These are phyloP conservation scores for Cherax quadricarinatus DNA, from an alignment of 1,140 invertebrate species.

Conservation along the genomic window DNA sequence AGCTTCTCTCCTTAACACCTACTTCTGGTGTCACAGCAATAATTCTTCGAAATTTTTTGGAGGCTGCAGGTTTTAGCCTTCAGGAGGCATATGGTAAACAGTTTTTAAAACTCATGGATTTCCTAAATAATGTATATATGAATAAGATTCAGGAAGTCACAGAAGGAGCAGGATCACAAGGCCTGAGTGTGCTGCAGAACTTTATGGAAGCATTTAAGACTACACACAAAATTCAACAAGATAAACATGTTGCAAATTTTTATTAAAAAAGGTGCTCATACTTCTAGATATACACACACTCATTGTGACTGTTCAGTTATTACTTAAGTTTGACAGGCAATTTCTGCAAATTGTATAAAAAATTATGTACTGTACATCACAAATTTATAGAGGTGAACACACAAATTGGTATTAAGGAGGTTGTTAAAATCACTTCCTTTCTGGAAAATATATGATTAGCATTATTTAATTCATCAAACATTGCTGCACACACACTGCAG, in stretches of 20 bases:
- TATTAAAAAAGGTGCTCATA: background rate
- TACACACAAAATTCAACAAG: background rate
- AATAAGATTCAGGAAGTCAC: constrained; percentile 10
- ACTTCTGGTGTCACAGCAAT: constrained; percentile 12
- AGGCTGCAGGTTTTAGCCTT: background rate
- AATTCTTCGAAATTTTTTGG: background rate
- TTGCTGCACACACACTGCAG: too few species aligned
- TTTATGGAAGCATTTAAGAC: background rate
- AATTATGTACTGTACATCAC: too few species aligned
- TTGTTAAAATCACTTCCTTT: too few species aligned
- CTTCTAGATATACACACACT: too few species aligned
- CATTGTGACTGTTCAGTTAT: too few species aligned
- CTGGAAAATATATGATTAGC: too few species aligned
- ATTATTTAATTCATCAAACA: too few species aligned
- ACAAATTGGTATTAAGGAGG: too few species aligned
- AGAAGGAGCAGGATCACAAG: background rate
- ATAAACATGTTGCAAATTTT: background rate
- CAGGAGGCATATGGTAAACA: constrained; percentile 37
- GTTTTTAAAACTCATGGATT: constrained; percentile 48
- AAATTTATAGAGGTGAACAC: too few species aligned
- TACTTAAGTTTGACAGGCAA: too few species aligned
- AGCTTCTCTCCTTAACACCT: constrained; percentile 10
- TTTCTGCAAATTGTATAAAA: too few species aligned
- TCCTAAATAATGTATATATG: background rate
- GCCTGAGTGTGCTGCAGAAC: background rate